phyloP scores from a whole-genome alignment of 2,797 vertebrate genomes.

The Aphelocoma californica region DNA sequence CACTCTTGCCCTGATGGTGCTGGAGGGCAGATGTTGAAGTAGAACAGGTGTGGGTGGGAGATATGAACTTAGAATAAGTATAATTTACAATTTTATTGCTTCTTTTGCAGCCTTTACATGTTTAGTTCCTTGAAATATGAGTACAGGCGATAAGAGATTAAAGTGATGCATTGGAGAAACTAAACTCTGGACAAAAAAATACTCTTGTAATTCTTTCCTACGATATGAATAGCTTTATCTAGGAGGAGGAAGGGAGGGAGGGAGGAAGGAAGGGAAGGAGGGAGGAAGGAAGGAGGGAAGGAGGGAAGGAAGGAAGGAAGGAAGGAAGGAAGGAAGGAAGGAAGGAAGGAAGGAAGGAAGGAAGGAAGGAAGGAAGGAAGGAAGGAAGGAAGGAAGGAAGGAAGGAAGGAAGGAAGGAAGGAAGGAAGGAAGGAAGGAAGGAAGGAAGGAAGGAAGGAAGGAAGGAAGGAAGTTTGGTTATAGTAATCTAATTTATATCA shows the following conservation, averaged over 20 bases:
- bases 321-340: too few species aligned
- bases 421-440: too few species aligned
- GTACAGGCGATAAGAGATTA: background rate
- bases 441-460: too few species aligned
- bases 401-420: background rate
- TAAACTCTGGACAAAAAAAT: background rate
- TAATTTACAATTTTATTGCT: background rate
- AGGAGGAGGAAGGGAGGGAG: too few species aligned
- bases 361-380: too few species aligned
- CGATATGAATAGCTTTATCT: background rate
- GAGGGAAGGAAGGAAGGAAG: background rate
- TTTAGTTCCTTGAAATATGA: background rate
- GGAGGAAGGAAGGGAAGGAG: too few species aligned
- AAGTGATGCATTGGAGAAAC: background rate
- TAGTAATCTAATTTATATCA: background rate
- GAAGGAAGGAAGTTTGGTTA: background rate
- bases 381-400: too few species aligned
- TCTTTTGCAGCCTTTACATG: background rate
- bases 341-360: too few species aligned
- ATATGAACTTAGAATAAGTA: background rate
- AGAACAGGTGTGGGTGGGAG: background rate
- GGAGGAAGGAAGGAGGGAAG: background rate
- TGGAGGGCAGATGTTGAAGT: background rate
- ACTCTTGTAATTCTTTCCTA: background rate
- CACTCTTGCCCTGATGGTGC: background rate